Evolutionary conservation across 2,797 vertebrate genomes (phyloP), one percentile per base, ranked within the genome.

Genomic region (Myripristis murdjan): DNA sequence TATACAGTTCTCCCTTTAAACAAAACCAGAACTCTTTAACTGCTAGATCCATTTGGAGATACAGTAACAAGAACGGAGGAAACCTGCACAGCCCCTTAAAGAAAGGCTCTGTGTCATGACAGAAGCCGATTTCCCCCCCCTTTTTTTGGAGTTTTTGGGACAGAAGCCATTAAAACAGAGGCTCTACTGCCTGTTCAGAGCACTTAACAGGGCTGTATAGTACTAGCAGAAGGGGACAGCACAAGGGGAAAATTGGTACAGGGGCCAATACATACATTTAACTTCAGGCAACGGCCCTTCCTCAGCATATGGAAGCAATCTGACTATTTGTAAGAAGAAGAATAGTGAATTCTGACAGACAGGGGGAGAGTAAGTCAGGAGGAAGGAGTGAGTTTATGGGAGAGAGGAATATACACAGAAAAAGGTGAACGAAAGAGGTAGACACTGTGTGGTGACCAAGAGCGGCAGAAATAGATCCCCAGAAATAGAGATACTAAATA

Each of bases 271-370:
- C 84, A 93, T 91, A 91, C 91, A 91, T 90, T 87, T 83, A 81
- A 86, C 74, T 89, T 81, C 72, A 78, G 84, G 69, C 81, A 46
- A 78, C 76, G 75, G 82, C 77, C 79, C 46, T 70, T 82, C 78
- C 69, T 65, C 75, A 47, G 84, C 93, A 94, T 93, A 93, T 95
- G 94, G 93, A 94, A 95, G 85, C 90, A 94, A 93, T 94, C 88
- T 87, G 76, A 85, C 79, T 77, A 73, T 90, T 82, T 78, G 77
- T 74, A 74, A 89, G 15, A 75, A 68, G 62, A 65, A 90, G 85
- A 88, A 89, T 70, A 73, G 74, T 69, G 67, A 68, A 83, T 84
- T 91, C 61, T 76, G 53, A 73, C 56, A 63, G 70, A 60, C 47
- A 49, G n/a, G 48, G 31, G 18, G 67, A 65, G 73, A 20, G 33